Evolutionary conservation across 1,140 invertebrate species (phyloP).

Genomic region (Chionoecetes opilio): DNA sequence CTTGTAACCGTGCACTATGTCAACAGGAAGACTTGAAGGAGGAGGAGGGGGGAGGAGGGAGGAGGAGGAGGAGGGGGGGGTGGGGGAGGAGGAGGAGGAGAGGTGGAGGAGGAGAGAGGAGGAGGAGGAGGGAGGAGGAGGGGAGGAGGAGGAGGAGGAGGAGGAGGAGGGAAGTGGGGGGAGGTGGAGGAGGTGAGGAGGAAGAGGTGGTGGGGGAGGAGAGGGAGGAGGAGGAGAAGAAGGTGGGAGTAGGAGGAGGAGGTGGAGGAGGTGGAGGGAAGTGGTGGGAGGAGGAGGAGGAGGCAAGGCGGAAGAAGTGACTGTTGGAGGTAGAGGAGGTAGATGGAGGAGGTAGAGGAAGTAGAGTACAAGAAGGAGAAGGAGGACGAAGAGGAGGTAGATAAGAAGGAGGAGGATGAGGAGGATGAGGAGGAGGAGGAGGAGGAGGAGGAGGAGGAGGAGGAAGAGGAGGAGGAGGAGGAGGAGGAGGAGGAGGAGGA

Average conservation of each 20-base stretch:
- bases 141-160: background rate
- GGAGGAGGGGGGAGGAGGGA: background rate
- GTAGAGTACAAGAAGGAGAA: background rate
- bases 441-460: too few species aligned
- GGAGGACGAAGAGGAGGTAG: background rate
- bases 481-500: too few species aligned
- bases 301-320: too few species aligned
- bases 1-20: slow-evolving; percentile 22
- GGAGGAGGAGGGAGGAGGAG: background rate
- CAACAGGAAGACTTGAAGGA: background rate
- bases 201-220: background rate
- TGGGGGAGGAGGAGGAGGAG: background rate
- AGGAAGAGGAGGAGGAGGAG: too few species aligned
- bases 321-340: background rate
- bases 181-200: background rate
- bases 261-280: background rate
- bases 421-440: background rate
- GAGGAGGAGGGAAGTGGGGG: background rate
- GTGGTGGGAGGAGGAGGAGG: background rate
- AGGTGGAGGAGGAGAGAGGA: background rate
- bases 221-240: background rate
- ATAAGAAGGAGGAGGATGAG: background rate
- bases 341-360: background rate
- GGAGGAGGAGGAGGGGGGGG: background rate
- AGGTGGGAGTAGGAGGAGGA: background rate